Evolutionary conservation across 2,888 invertebrate species (phyloP).

Genomic region (Macrophya alboannulata): DNA sequence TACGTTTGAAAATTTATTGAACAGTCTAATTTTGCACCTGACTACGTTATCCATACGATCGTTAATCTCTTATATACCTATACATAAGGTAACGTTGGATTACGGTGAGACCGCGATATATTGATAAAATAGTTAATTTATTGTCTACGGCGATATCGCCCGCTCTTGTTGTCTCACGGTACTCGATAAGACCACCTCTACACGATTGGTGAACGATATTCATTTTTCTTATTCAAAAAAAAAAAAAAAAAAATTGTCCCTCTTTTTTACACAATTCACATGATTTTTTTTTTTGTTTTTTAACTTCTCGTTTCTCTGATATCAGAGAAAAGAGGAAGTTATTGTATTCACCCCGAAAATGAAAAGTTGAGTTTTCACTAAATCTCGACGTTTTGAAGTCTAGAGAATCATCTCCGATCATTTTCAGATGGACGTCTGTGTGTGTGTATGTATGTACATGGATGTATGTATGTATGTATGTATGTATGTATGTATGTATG

Average conservation of each 20-base stretch:
- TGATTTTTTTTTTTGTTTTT: not conserved
- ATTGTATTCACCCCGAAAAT: no score
- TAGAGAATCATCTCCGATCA: no score
- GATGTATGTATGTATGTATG: no score
- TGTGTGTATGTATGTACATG: no score
- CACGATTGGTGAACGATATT: slow-evolving; percentile 6
- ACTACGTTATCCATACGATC: not conserved
- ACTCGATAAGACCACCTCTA: not conserved
- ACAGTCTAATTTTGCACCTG: slow-evolving; percentile 33
- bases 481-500: no score
- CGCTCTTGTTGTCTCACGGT: not conserved
- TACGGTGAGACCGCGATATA: slow-evolving; percentile 2
- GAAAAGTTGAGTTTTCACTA: no score
- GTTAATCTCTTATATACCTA: slow-evolving; percentile 24
- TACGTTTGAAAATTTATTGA: not conserved
- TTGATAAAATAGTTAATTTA: slow-evolving; percentile 37
- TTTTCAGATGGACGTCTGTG: no score
- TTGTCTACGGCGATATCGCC: slow-evolving; percentile 23
- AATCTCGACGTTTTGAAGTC: no score
- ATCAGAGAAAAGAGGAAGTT: no score
- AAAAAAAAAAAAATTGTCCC: not conserved
- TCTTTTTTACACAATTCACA: not conserved
- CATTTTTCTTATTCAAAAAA: not conserved
- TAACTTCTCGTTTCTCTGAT: no score
- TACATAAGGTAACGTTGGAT: slow-evolving; percentile 7